These are phyloP conservation scores for Bombus consobrinus DNA, from an alignment of 1,140 invertebrate species.

Conservation along the genomic window DNA sequence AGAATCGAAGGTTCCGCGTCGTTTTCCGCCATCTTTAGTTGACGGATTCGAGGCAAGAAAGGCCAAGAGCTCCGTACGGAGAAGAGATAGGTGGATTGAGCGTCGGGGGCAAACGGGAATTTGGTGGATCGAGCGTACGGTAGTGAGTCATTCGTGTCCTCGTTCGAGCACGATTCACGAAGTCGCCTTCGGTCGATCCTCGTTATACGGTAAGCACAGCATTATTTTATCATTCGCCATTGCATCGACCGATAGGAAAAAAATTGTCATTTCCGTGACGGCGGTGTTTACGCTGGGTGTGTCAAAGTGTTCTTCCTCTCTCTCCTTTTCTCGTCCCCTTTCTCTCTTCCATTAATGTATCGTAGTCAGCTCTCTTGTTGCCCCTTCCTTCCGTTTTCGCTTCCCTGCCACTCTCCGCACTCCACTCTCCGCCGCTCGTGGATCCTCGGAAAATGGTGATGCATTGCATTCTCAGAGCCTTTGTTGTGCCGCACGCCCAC, in stretches of 20 bases:
- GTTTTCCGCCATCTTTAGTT: slow-evolving; percentile 72
- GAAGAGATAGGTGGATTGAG: slow-evolving; percentile 50
- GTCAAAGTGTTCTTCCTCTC: slow-evolving; percentile 67
- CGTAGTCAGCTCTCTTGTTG: slow-evolving; percentile 16
- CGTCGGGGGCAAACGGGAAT: slow-evolving; percentile 41
- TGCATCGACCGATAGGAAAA: slow-evolving; percentile 27
- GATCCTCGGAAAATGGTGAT: slow-evolving; percentile 76
- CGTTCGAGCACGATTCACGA: slow-evolving; percentile 47
- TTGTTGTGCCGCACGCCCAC: slow-evolving; percentile 64
- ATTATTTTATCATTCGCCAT: slow-evolving; percentile 47
- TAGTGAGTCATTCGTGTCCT: slow-evolving; percentile 59
- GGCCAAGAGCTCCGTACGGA: slow-evolving; percentile 40
- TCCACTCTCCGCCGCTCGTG: slow-evolving; percentile 22
- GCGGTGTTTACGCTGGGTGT: slow-evolving; percentile 75
- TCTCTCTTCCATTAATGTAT: slow-evolving; percentile 34
- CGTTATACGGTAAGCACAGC: slow-evolving; percentile 56
- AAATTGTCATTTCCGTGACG: slow-evolving; percentile 50
- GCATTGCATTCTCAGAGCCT: slow-evolving; percentile 67
- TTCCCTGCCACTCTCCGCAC: slow-evolving; percentile 31
- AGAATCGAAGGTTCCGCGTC: slow-evolving; percentile 61
- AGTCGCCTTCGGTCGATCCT: slow-evolving; percentile 41
- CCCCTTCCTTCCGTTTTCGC: slow-evolving; percentile 55
- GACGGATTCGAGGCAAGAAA: slow-evolving; percentile 52
- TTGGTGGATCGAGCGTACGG: slow-evolving; percentile 51
- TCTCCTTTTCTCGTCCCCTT: slow-evolving; percentile 21